Base-by-base conservation (phyloP, 2,888 invertebrate species). In the Volucella inanis region DNA sequence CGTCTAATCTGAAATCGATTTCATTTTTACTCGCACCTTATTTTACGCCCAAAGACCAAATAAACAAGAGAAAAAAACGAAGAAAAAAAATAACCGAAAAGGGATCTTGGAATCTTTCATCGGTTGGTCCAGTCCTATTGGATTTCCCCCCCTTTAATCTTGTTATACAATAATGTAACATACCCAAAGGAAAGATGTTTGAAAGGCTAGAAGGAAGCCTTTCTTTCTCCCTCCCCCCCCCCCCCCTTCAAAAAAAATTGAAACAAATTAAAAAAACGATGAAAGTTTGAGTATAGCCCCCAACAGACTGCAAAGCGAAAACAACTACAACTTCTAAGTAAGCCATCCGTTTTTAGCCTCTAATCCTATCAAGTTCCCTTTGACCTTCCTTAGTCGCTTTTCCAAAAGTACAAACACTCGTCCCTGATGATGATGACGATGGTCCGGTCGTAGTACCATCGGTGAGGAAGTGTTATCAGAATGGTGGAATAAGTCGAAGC, bases 1-100 rank as follows among this genome's bases (percentile, higher is more conserved):
- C 62, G 18, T 70, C 62, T 77, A 77, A 77, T 77, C 77, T 70
- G 41, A 70, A 74, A 78, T 72, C 65, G 62, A 71, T 70, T 76
- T 71, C 52, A 74, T 65, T 72, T 64, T 68, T 74, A 39, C 57
- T 79, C 61, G 54, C 74, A 74, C 83, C 78, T 68, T 74, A 78
- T 78, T 76, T 61, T 61, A 38, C 62, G 64, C 38, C 38, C 4
- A 31, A 31, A 38, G 31, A 1, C 57, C 14, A 39, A 12, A 11
- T 8, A n/a, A 38, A 57, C 8, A 45, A 45, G n/a, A 14, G n/a
- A 57, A 57, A 57, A 39, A n/a, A 45, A 11, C 12, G 45, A 45
- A 22, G 14, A 50, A 52, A 43, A 15, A 18, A 1, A 12, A 31
- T 6, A 15, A 18, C 43, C 11, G 22, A 64, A 47, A 64, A 74